phyloP scores from a whole-genome alignment of 1,140 invertebrate genomes.

The Chironomus striatipennis region DNA sequence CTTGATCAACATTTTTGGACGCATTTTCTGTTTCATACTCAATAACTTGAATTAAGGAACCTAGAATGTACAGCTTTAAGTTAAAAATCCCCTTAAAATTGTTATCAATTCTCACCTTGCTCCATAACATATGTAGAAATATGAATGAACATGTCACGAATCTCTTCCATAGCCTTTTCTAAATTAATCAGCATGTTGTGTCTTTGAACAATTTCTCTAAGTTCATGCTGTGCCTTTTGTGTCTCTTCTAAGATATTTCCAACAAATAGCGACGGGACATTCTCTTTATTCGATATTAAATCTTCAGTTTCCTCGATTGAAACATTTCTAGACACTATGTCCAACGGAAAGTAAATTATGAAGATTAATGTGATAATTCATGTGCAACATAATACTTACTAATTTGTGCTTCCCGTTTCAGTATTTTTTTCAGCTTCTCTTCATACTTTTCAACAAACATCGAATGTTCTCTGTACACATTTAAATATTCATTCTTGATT shows the following conservation, averaged over 20 bases:
- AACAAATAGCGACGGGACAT: neutral
- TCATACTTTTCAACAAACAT: neutral
- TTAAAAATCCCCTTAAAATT: no score
- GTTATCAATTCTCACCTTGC: neutral
- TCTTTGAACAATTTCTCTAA: neutral
- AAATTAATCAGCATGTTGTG: neutral
- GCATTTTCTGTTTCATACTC: constrained; percentile 3
- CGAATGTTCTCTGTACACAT: neutral
- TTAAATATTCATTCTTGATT: constrained; percentile 11
- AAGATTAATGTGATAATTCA: neutral
- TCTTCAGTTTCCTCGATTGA: neutral
- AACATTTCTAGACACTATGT: neutral
- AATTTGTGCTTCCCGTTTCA: constrained; percentile 18
- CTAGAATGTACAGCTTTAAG: no score
- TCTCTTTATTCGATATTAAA: neutral
- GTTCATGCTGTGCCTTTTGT: neutral
- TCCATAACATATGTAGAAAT: neutral
- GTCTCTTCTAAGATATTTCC: constrained; percentile 15
- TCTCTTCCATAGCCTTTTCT: neutral
- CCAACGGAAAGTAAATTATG: neutral
- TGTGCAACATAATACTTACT: neutral
- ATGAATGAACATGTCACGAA: neutral
- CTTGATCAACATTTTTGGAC: neutral
- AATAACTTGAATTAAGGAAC: constrained; percentile 1
- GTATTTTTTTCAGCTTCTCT: neutral